Evolutionary conservation across 53 echinoderm and acorn worm species (phyloP), one percentile per base, ranked within the genome.

Genomic region (Echinometra lucunter): DNA sequence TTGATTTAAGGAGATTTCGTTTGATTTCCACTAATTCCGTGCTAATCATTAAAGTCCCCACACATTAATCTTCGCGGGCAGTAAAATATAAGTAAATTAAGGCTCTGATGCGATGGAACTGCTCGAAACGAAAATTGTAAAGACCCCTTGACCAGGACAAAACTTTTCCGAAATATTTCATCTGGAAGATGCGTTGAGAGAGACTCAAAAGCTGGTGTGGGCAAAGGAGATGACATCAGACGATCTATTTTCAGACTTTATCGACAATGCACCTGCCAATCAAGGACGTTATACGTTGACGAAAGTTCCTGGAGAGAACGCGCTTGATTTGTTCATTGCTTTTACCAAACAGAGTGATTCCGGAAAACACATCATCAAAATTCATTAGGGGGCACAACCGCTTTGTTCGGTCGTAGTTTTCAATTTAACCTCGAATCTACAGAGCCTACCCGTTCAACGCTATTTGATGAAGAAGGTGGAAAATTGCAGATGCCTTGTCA

Each of bases 401-500:
- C 45, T 85, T 85, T 85, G 85, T n/a, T 12, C n/a, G n/a, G 21
- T 85, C 49, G 85, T 13, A 0, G 0, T 49, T 2, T 85, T 85
- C 15, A 85, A 85, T 85, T 11, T 85, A 47, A 85, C 85, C 13
- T 85, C 27, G 45, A 49, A 49, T 1, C 27, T n/a, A 47, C 47
- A 47, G 85, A 28, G 9, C 85, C 85, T 7, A 49, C 49, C 49
- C 49, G 85, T 18, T 85, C 85, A 45, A 85, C 85, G 3, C 2
- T 28, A 1, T 13, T n/a, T 49, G 49, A 85, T 30, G 49, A 28
- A 85, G 85, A 85, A n/a, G 49, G 19, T 13, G 9, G 28, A 49
- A 45, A n/a, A 85, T 27, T 85, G 5, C 85, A 49, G 85, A 85
- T 85, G 85, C 49, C 85, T 49, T 85, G 85, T 85, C 13, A 53